These are phyloP conservation scores for Chymomyza procnemis DNA, from an alignment of 2,888 invertebrate genomes.

Conservation along the genomic window DNA sequence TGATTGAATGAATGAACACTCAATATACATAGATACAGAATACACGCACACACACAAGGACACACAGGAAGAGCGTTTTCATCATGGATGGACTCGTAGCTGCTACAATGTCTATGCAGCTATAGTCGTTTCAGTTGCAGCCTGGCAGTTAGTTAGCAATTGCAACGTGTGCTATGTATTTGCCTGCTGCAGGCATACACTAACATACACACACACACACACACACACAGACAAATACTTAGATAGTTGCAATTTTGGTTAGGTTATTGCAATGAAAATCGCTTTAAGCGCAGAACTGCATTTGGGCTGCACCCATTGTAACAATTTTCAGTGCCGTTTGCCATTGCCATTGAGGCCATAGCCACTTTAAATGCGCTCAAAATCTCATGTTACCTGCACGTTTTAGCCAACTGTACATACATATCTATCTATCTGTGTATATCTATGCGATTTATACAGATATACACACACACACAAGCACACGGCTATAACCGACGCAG, in stretches of 20 bases:
- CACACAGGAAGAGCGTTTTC: not conserved
- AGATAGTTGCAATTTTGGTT: constrained; percentile 49
- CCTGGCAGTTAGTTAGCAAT: constrained; percentile 57
- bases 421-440: constrained; percentile 30
- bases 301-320: constrained; percentile 36
- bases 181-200: constrained; percentile 26
- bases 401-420: constrained; percentile 47
- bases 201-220: not conserved
- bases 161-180: constrained; percentile 42
- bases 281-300: constrained; percentile 68
- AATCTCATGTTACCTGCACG: constrained; percentile 67
- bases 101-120: not conserved
- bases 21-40: constrained; percentile 39
- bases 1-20: constrained; percentile 63
- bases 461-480: not conserved
- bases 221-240: not conserved
- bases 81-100: not conserved
- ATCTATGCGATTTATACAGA: constrained; percentile 8
- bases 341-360: constrained; percentile 16
- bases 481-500: not conserved
- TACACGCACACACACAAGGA: not conserved
- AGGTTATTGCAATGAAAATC: constrained; percentile 70
- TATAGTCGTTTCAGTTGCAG: constrained; percentile 18
- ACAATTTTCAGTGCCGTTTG: not conserved
- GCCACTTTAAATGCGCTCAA: constrained; percentile 52